Conservation (phyloP, 2,113 vertebrate genomes). For the Chiloscyllium plagiosum region DNA sequence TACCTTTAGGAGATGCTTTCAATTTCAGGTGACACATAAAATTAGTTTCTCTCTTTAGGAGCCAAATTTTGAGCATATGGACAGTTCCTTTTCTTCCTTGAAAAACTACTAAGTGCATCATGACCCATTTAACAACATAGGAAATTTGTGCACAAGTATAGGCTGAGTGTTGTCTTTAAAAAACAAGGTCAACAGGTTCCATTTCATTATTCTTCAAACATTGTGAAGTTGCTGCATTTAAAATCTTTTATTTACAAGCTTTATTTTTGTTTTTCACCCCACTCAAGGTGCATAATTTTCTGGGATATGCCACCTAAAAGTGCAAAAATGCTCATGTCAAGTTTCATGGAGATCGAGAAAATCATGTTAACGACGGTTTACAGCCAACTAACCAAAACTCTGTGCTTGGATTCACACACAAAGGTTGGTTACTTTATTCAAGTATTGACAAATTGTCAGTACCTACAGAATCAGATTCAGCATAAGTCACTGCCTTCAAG, state of each 20-base stretch:
- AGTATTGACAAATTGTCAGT: neutral
- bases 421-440: neutral
- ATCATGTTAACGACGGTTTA: neutral
- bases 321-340: neutral
- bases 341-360: neutral
- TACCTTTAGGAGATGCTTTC: neutral
- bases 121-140: neutral
- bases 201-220: neutral
- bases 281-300: neutral
- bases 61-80: neutral
- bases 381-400: neutral
- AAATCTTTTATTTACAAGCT: neutral
- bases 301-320: neutral
- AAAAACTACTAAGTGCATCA: neutral
- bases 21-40: neutral
- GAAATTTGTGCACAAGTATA: neutral
- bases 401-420: too few species aligned
- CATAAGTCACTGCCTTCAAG: neutral
- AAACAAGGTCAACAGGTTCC: neutral
- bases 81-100: neutral
- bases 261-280: neutral
- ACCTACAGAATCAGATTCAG: neutral
- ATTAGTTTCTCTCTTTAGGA: neutral
- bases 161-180: neutral
- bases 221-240: neutral